Conservation (phyloP, 2,113 vertebrate genomes). For the Marcusenius ussheri region DNA sequence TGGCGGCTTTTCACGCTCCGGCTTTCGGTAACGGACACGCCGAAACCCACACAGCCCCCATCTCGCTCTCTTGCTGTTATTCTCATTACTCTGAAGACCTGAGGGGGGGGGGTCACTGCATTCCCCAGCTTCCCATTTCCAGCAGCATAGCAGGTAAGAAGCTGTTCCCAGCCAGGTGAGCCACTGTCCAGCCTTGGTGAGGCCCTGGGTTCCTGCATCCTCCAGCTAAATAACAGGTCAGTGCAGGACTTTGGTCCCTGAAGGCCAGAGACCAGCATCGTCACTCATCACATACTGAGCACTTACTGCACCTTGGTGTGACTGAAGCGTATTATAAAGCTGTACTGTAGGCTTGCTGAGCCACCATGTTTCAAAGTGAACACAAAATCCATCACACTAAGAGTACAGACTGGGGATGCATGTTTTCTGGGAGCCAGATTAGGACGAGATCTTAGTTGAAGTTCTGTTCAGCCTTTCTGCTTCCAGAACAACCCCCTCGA, state of each 20-base stretch:
- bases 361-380: background rate
- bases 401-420: background rate
- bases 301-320: background rate
- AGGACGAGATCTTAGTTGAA: background rate
- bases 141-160: too few species aligned
- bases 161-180: background rate
- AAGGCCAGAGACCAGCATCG: background rate
- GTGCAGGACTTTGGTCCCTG: background rate
- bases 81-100: background rate
- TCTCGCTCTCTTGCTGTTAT: background rate
- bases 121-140: background rate
- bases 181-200: background rate
- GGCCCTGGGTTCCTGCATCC: background rate
- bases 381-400: background rate
- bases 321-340: background rate
- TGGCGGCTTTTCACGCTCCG: background rate
- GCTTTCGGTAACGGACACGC: background rate
- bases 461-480: background rate
- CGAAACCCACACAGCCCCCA: background rate
- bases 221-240: background rate
- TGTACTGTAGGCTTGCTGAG: background rate
- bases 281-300: background rate
- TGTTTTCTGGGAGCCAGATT: background rate
- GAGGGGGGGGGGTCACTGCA: background rate
- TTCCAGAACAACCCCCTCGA: background rate